A percentile compares a stretch with the other conserved stretches of the same genome.
phyloP scores from a whole-genome alignment of 2,888 invertebrate genomes.

The Callosobruchus maculatus region DNA sequence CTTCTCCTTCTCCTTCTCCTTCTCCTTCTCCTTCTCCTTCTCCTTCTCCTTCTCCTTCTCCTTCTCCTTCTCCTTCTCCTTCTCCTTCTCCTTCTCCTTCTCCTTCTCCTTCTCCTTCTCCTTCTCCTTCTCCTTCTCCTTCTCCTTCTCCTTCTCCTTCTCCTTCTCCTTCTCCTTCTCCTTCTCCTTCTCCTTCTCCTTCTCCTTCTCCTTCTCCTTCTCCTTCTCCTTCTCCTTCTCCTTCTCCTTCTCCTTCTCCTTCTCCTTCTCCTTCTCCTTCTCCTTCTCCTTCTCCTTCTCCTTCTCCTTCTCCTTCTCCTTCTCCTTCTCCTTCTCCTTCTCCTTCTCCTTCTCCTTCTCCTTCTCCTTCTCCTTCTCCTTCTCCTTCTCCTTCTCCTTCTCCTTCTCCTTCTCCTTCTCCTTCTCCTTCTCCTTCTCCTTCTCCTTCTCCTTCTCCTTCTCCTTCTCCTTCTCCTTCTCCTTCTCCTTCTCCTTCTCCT shows the following conservation, averaged over 20 bases:
- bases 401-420: neutral
- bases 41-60: neutral
- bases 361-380: neutral
- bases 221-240: neutral
- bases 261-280: neutral
- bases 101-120: neutral
- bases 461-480: too few relatives aligned
- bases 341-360: neutral
- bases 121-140: neutral
- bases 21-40: neutral
- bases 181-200: neutral
- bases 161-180: neutral
- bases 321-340: neutral
- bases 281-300: neutral
- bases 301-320: neutral
- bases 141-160: neutral
- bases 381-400: neutral
- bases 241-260: neutral
- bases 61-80: neutral
- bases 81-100: neutral
- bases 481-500: too few relatives aligned
- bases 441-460: too few relatives aligned
- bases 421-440: neutral
- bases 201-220: neutral
- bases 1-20: neutral